A percentile compares a stretch with the other conserved stretches of the same genome.
These are phyloP conservation scores for Lonchura striata DNA, from an alignment of 2,113 vertebrate species.

Conservation along the genomic window DNA sequence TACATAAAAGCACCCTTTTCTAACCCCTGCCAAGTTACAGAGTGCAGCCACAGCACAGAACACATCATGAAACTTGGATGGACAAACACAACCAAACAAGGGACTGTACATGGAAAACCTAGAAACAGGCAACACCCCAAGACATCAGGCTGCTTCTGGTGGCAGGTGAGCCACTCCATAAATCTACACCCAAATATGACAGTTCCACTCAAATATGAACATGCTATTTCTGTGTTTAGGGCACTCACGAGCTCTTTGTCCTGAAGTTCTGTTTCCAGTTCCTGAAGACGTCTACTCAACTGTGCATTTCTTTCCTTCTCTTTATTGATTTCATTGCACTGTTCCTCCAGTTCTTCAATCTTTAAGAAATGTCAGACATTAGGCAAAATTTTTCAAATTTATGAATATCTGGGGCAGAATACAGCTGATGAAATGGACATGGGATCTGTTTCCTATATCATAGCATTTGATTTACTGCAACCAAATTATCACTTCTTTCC, in stretches of 20 bases:
- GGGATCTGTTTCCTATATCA: neutral
- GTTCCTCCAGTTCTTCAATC: slow-evolving; percentile 88
- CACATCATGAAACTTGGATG: neutral
- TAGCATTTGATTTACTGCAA: neutral
- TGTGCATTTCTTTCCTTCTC: slow-evolving; percentile 88
- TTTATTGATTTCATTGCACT: slow-evolving; percentile 84
- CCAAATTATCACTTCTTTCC: neutral
- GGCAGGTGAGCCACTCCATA: neutral
- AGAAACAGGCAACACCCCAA: neutral
- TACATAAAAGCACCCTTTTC: neutral
- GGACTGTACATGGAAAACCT: neutral
- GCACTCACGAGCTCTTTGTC: slow-evolving; percentile 90
- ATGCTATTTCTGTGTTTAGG: neutral
- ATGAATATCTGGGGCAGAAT: neutral
- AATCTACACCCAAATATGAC: neutral
- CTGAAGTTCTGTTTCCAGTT: slow-evolving; percentile 86
- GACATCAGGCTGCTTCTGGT: neutral
- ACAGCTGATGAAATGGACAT: neutral
- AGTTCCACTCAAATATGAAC: neutral
- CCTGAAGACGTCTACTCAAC: slow-evolving; percentile 81
- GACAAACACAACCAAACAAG: neutral
- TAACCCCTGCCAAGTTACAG: neutral
- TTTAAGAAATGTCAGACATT: slow-evolving; percentile 57
- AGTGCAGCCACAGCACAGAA: neutral
- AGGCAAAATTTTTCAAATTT: neutral